Base-by-base conservation (phyloP, 2,797 vertebrate genomes). In the Esox masquinongy region DNA sequence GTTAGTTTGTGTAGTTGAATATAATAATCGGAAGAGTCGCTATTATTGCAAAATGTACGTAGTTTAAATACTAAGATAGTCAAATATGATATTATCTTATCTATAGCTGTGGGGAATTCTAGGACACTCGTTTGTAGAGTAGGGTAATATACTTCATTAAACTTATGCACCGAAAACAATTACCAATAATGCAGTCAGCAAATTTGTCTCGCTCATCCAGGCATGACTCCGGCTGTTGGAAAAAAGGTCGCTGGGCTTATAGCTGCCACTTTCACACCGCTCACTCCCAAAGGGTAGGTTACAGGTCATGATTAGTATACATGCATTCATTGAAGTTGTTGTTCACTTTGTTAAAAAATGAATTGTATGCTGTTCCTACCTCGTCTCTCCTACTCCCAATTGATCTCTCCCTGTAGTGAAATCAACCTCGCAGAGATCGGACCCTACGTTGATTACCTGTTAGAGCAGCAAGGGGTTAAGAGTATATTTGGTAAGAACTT, bases 201-300 rank as follows among this genome's bases (percentile, higher is more conserved):
- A 43, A 15, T 61, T 16, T 53, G 12, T 75, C 1, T 61, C 1
- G 51, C 64, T 43, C 4, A 22, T 36, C 74, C 81, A 82, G 64
- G 5, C 53, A 92, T 93, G 92, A 79, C 79, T 75, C 63, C 86
- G 63, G 77, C 80, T 7, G 2, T 51, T 3, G 80, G 81, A 12
- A 92, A 89, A 83, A 95, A 91, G 72, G 81, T 96, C 24, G 88
- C 81, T 5, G 96, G 96, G 56, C 93, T 99, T 5, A 89, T 99
- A 53, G 97, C 97, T 56, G 98, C 98, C 14, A 94, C 97, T 0
- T 89, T 99, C 80, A 98, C 97, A 7, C 98, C 98, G 0, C 92
- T 99, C 84, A 96, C 94, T 1, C 15, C 88, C 1, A 56, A 96
- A 64, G 95, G 96, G 98, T 99, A 92, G 93, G 87, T 14, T 29